Base-by-base conservation (phyloP, 2,797 vertebrate genomes). In the Falco rusticolus region DNA sequence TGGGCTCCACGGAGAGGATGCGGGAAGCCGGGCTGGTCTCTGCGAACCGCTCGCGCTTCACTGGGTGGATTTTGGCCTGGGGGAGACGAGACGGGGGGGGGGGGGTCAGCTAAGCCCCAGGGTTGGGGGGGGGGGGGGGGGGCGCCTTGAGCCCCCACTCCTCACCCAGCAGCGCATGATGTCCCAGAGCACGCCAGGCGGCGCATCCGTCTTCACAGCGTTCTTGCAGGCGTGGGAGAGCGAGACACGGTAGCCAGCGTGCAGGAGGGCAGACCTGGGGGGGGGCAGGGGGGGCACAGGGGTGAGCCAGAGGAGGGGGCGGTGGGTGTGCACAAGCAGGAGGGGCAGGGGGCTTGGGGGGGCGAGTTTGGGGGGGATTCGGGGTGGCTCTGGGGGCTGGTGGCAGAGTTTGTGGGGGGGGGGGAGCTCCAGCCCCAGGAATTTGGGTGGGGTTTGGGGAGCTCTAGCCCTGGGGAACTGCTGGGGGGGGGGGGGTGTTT, bases 141-240 rank as follows among this genome's bases (percentile, higher is more conserved):
- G n/a, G n/a, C n/a, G n/a, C 68, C 53, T 48, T 1, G 4, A 41
- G 25, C 43, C 69, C 79, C 70, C 65, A n/a, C n/a, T 25, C 18
- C 97, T 98, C 84, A 99, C 99, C 99, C 99, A 99, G 98, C 99
- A 98, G 69, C 99, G 98, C 99, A 99, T 99, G 97, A 99, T 96
- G 96, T 99, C 99, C 99, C 99, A 99, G 90, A 99, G 84, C 37
- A 93, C 97, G 0, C 96, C 87, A 0, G 98, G 89, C 0, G 99
- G 98, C 5, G 99, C 99, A 1, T 99, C 98, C 0, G 99, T 99
- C 97, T 99, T 99, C 45, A 99, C 95, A 1, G 98, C 98, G 6
- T 99, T 99, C 91, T 99, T 99, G 93, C 98, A 99, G 91, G 99
- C 99, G 2, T 99, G 99, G 56, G 99, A 99, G 33, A 99, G 98